phyloP scores from a whole-genome alignment of 1,140 invertebrate genomes.

The Meloidogyne exigua region DNA sequence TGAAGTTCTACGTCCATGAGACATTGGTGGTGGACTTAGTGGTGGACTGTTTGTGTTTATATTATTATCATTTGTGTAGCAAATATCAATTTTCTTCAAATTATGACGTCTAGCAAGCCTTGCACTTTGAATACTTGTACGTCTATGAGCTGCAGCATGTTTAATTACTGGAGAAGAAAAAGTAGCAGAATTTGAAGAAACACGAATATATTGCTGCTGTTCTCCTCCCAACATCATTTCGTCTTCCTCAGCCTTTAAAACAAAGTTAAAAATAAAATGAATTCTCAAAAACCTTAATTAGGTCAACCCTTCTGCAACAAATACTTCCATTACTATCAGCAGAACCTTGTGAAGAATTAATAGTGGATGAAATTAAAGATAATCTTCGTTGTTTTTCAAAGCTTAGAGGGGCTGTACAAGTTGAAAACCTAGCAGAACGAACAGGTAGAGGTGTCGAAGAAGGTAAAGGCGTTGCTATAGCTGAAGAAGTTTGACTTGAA shows the following conservation, averaged over 20 bases:
- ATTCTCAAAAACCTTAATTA: background rate
- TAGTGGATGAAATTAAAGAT: background rate
- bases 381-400: background rate
- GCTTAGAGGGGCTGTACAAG: background rate
- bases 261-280: background rate
- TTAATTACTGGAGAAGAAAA: background rate
- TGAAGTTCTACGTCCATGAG: background rate
- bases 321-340: background rate
- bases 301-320: background rate
- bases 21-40: background rate
- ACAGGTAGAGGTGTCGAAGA: background rate
- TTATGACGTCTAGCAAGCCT: background rate
- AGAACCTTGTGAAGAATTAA: background rate
- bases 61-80: background rate
- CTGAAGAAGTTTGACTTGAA: background rate
- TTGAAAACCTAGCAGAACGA: background rate
- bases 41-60: constrained; percentile 1
- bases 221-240: background rate
- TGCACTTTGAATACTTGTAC: background rate
- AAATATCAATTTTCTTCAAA: background rate
- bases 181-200: background rate
- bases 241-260: background rate
- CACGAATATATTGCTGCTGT: background rate
- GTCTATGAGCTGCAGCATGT: background rate
- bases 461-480: background rate